A percentile compares a stretch with the other conserved stretches of the same genome.
Evolutionary conservation across 1,140 invertebrate species (phyloP).

Genomic region (Drosophila watanabei): DNA sequence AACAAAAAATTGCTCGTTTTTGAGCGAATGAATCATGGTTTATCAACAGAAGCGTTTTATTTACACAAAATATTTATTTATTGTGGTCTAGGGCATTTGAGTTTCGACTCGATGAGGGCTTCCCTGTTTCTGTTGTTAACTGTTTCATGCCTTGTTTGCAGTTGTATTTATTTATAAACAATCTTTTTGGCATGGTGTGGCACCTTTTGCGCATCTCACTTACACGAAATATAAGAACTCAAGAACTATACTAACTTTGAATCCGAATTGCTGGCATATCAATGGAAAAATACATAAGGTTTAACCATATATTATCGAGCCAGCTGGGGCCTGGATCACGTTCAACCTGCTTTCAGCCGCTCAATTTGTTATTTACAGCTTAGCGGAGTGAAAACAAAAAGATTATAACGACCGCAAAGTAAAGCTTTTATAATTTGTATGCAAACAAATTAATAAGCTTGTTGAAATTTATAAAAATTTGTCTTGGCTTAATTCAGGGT

Average conservation of each 20-base stretch:
- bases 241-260: neutral
- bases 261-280: constrained; percentile 11
- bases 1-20: constrained; percentile 5
- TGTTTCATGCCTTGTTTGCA: constrained; percentile 1
- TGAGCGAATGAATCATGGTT: constrained; percentile 14
- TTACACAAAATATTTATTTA: neutral
- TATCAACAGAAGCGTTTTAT: neutral
- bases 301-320: constrained; percentile 16
- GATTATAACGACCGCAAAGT: constrained; percentile 33
- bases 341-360: constrained; percentile 62
- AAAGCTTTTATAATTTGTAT: constrained; percentile 67
- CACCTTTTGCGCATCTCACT: constrained; percentile 10
- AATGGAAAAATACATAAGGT: constrained; percentile 38
- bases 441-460: constrained; percentile 69
- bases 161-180: constrained; percentile 21
- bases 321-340: constrained; percentile 40
- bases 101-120: constrained; percentile 3
- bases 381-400: constrained; percentile 44
- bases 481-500: constrained; percentile 1
- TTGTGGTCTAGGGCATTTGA: constrained; percentile 12
- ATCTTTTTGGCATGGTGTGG: constrained; percentile 42
- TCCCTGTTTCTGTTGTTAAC: constrained; percentile 3
- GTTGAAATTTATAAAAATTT: constrained; percentile 49
- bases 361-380: constrained; percentile 59
- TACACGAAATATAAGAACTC: neutral